Evolutionary conservation across 2,113 vertebrate genomes (phyloP).

Genomic region (Cheilinus undulatus): DNA sequence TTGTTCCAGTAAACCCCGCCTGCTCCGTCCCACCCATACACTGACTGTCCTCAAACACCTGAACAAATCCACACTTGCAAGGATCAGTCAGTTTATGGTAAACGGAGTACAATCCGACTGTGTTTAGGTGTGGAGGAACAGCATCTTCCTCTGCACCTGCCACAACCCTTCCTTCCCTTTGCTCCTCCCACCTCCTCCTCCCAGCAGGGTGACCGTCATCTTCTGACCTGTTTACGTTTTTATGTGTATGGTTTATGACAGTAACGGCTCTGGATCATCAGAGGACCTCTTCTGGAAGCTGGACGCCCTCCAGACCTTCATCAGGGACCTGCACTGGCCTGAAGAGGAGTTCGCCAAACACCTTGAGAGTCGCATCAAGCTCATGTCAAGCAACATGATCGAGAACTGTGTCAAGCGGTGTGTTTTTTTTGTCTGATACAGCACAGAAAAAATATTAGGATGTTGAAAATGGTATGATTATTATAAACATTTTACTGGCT

Average conservation of each 20-base stretch:
- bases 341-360: conserved; percentile 99
- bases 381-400: conserved; percentile 99
- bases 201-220: conserved; percentile 28
- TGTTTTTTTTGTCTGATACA: conserved; percentile 17
- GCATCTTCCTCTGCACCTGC: conserved; percentile 86
- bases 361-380: conserved; percentile 94
- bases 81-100: conserved; percentile 84
- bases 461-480: conserved; percentile 12
- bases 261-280: conserved; percentile 97
- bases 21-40: conserved; percentile 88
- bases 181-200: conserved; percentile 3
- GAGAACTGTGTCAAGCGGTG: conserved; percentile 99
- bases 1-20: conserved; percentile 82
- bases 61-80: conserved; percentile 25
- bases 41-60: conserved; percentile 76
- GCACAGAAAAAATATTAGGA: conserved; percentile 3
- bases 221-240: conserved; percentile 64
- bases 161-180: conserved; percentile 52
- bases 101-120: conserved; percentile 81
- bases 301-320: conserved; percentile 98
- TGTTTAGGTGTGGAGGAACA: conserved; percentile 82
- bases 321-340: conserved; percentile 98
- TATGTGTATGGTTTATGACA: conserved; percentile 79
- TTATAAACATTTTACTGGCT: conserved; percentile 61
- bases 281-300: conserved; percentile 99